These are phyloP conservation scores for Nomada fucata DNA, from an alignment of 2,888 invertebrate species.

Conservation along the genomic window DNA sequence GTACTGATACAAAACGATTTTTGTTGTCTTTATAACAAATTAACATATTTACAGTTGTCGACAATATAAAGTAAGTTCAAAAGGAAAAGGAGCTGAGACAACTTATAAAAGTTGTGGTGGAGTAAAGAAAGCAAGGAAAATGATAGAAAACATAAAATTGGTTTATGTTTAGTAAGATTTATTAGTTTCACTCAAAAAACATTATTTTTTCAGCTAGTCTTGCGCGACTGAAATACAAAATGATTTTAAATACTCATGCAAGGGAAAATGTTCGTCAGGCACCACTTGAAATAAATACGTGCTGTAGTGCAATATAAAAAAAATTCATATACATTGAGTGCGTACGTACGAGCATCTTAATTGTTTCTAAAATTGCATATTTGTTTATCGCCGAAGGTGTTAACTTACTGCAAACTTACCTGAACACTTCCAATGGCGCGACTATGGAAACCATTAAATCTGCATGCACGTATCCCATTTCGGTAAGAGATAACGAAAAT, in stretches of 20 bases:
- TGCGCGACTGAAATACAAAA: conserved; percentile 35
- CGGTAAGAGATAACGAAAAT: conserved; percentile 92
- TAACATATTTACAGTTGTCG: neutral
- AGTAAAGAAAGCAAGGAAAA: conserved; percentile 31
- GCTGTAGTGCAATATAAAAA: conserved; percentile 6
- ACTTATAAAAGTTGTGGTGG: conserved; percentile 5
- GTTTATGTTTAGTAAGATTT: conserved; percentile 40
- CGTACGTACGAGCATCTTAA: conserved; percentile 5
- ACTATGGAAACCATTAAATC: conserved; percentile 94
- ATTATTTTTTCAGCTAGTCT: conserved; percentile 12
- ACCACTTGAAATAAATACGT: conserved; percentile 18
- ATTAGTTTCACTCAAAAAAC: conserved; percentile 48
- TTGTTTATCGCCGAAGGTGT: neutral
- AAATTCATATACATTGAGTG: conserved; percentile 18
- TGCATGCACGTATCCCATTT: conserved; percentile 90
- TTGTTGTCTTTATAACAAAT: conserved; percentile 23
- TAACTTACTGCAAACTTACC: conserved; percentile 85
- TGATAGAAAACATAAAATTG: conserved; percentile 37
- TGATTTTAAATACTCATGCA: conserved; percentile 46
- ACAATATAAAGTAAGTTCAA: neutral
- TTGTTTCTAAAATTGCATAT: neutral
- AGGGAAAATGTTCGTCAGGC: conserved; percentile 37
- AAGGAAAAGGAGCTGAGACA: neutral
- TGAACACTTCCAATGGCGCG: conserved; percentile 94
- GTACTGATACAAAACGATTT: conserved; percentile 38